phyloP scores from a whole-genome alignment of 2,113 vertebrate species.

The Brachyhypopomus occidentalis region DNA sequence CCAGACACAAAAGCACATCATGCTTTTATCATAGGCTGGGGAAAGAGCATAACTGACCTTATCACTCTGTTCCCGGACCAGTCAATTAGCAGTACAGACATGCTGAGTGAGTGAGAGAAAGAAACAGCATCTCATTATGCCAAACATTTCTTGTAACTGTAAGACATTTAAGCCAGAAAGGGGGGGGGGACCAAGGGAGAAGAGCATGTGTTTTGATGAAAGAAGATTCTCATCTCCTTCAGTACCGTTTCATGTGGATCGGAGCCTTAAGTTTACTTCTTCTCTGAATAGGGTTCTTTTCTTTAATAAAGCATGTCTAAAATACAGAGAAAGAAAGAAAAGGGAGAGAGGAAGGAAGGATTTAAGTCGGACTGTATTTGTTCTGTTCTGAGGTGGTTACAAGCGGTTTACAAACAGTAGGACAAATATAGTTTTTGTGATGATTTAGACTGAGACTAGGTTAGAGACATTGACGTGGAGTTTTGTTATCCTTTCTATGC shows the following conservation, averaged over 20 bases:
- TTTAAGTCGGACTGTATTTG: no score
- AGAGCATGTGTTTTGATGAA: no score
- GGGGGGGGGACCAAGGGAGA: no score
- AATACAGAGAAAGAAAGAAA: no score
- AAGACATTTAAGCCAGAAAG: no score
- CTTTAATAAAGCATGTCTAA: no score
- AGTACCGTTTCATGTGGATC: no score
- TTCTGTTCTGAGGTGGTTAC: neutral
- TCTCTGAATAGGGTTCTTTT: no score
- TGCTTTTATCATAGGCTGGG: constrained; percentile 28
- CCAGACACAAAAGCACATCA: constrained; percentile 13
- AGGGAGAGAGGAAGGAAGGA: no score
- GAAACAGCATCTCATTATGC: neutral
- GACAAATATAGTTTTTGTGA: neutral
- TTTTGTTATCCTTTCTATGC: neutral
- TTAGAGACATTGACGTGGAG: neutral
- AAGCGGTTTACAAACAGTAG: neutral
- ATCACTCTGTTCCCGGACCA: constrained; percentile 34
- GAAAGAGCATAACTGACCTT: constrained; percentile 30
- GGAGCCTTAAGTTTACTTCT: no score
- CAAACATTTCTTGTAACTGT: no score
- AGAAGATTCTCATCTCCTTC: no score
- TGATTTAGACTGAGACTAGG: neutral
- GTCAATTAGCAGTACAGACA: constrained; percentile 30
- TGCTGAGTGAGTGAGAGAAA: constrained; percentile 33